phyloP scores from a whole-genome alignment of 2,888 invertebrate genomes.

The Neoitamus cyanurus region DNA sequence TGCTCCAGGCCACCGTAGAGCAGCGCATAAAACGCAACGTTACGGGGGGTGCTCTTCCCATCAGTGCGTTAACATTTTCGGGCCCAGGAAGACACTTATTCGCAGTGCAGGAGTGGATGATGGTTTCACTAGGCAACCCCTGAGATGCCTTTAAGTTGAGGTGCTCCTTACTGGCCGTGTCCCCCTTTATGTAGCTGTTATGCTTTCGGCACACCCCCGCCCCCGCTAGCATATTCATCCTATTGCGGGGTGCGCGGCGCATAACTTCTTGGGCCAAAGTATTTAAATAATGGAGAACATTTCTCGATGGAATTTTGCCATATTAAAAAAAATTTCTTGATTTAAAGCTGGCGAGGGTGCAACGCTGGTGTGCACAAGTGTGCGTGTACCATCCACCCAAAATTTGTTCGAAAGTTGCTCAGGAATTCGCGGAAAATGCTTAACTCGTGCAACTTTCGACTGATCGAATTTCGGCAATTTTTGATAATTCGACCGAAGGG shows the following conservation, averaged over 20 bases:
- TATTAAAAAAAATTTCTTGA: conserved; percentile 24
- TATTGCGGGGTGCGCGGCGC: background rate
- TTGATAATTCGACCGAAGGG: background rate
- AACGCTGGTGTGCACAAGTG: background rate
- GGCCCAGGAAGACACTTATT: background rate
- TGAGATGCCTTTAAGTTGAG: background rate
- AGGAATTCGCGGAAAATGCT: background rate
- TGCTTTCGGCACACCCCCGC: background rate
- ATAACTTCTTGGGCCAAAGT: conserved; percentile 29
- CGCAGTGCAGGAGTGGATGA: background rate
- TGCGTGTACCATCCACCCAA: background rate
- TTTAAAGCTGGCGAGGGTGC: background rate
- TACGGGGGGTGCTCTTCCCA: background rate
- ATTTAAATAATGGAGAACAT: conserved; percentile 39
- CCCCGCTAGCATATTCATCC: background rate
- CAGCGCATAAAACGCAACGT: background rate
- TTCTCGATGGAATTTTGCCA: conserved; percentile 35
- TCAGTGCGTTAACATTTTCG: background rate
- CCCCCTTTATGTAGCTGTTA: background rate
- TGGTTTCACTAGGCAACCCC: conserved; percentile 15
- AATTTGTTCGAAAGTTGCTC: background rate
- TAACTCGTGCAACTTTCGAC: background rate
- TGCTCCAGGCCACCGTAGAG: background rate
- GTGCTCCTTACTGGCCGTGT: background rate
- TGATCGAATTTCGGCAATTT: background rate